phyloP scores from a whole-genome alignment of 1,140 invertebrate genomes.

The Psilanteris sp. region DNA sequence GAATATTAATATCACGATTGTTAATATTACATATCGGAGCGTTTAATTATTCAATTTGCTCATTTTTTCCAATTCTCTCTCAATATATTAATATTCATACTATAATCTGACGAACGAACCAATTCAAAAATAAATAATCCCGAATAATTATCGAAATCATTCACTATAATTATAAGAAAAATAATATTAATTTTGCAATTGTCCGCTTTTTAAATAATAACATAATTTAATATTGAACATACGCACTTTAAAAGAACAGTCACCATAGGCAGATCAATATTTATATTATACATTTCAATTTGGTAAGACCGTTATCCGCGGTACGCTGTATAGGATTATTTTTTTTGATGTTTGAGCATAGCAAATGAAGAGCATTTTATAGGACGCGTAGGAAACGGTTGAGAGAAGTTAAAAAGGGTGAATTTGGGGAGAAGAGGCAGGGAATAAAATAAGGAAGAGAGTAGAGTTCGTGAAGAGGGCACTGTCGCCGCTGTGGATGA shows the following conservation, averaged over 20 bases:
- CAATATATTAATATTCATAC: too few species aligned
- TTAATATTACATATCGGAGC: too few species aligned
- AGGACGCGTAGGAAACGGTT: slow-evolving; percentile 46
- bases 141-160: too few species aligned
- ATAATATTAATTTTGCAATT: too few species aligned
- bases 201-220: too few species aligned
- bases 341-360: slow-evolving; percentile 36
- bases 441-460: slow-evolving; percentile 41
- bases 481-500: slow-evolving; percentile 74
- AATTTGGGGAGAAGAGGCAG: slow-evolving; percentile 32
- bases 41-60: too few species aligned
- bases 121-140: too few species aligned
- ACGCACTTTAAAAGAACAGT: slow-evolving; percentile 5
- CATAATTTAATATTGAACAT: too few species aligned
- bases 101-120: too few species aligned
- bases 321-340: slow-evolving; percentile 32
- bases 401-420: slow-evolving; percentile 23
- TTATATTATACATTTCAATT: slow-evolving; percentile 18
- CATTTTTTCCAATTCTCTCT: too few species aligned
- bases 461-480: slow-evolving; percentile 52
- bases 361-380: slow-evolving; percentile 43
- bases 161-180: too few species aligned
- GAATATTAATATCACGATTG: too few species aligned
- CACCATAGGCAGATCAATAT: slow-evolving; percentile 39
- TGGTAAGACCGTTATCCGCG: slow-evolving; percentile 27